Evolutionary conservation across 37 sponge, comb jelly and placozoan species (phyloP).

Genomic region (Tethya wilhelma): DNA sequence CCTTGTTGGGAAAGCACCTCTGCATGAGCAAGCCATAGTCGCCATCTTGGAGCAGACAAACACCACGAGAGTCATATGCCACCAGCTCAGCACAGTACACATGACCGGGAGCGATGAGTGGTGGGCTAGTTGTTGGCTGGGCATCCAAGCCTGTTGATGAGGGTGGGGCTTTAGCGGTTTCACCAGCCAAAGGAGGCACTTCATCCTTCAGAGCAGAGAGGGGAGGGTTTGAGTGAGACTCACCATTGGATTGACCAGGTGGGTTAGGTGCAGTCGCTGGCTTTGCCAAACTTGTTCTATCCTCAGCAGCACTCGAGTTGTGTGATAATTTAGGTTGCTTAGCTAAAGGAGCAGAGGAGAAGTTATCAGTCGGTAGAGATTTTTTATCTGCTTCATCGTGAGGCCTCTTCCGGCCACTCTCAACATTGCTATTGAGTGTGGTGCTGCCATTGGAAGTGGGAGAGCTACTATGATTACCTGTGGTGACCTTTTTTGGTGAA

Average conservation of each 20-base stretch:
- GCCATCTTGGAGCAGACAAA: constrained; percentile 68
- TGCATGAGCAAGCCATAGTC: constrained; percentile 60
- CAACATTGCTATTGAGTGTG: neutral
- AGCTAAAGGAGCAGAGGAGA: neutral
- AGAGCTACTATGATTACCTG: neutral
- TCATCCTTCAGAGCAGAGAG: too few species aligned
- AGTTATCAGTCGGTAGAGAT: neutral
- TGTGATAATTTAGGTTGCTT: neutral
- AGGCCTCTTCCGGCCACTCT: neutral
- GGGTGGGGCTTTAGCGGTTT: too few species aligned
- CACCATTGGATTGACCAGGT: too few species aligned
- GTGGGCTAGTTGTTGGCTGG: neutral
- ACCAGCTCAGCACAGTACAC: constrained; percentile 59
- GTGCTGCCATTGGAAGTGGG: neutral
- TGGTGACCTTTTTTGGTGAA: neutral
- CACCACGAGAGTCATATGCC: constrained; percentile 67
- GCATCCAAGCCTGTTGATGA: neutral
- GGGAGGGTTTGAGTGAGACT: too few species aligned
- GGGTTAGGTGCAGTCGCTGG: too few species aligned
- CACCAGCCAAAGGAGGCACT: too few species aligned
- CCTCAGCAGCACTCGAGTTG: neutral
- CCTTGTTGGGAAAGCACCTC: neutral
- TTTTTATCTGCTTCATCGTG: neutral
- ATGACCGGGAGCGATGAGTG: constrained; percentile 5
- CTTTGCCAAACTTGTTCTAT: neutral